Evolutionary conservation across 2,113 vertebrate genomes (phyloP).

Genomic region (Myotis davidii): DNA sequence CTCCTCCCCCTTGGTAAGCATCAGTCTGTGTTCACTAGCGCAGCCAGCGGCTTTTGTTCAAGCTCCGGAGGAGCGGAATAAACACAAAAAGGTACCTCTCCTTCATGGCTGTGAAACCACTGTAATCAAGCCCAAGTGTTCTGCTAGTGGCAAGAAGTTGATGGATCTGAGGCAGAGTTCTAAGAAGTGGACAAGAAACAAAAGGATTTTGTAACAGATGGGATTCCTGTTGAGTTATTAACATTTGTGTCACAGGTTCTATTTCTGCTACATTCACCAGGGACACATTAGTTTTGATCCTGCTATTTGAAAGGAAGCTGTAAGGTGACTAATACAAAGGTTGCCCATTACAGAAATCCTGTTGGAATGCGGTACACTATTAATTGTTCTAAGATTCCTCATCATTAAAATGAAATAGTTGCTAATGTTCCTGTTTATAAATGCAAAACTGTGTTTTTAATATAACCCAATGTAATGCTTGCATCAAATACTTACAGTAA

Average conservation of each 20-base stretch:
- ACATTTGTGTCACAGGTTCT: conserved; percentile 51
- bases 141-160: neutral
- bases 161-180: neutral
- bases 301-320: conserved; percentile 48
- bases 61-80: neutral
- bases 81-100: neutral
- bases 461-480: conserved; percentile 59
- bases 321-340: conserved; percentile 2
- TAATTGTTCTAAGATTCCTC: conserved; percentile 58
- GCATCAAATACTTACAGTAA: conserved; percentile 69
- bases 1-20: conserved; percentile 24
- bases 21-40: conserved; percentile 4
- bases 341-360: conserved; percentile 32
- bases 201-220: conserved; percentile 45
- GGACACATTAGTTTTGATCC: conserved; percentile 40
- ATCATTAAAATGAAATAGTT: conserved; percentile 66
- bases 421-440: conserved; percentile 54
- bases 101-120: neutral
- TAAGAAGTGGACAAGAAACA: conserved; percentile 20
- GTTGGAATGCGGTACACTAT: conserved; percentile 31
- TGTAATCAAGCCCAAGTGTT: neutral
- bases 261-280: neutral
- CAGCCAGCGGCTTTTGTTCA: conserved; percentile 62
- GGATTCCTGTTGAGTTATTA: conserved; percentile 42
- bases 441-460: conserved; percentile 69